Evolutionary conservation across 2,888 invertebrate genomes (phyloP).

Genomic region (Agrochola litura): DNA sequence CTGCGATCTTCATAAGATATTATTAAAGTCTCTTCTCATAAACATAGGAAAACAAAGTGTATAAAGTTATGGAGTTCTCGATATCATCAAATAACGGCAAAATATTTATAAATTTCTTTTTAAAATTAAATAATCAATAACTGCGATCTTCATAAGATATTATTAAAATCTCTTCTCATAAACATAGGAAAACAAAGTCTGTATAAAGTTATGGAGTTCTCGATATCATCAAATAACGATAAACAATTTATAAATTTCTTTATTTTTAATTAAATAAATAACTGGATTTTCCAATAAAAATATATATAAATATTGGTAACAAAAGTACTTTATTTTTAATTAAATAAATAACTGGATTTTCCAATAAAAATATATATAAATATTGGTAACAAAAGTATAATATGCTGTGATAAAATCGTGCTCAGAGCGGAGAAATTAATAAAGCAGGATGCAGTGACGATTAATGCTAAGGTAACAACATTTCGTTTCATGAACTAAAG

Average conservation of each 20-base stretch:
- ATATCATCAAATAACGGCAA: background rate
- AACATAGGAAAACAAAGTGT: background rate
- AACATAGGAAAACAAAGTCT: background rate
- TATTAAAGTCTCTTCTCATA: background rate
- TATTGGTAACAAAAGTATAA: background rate
- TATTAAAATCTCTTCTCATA: background rate
- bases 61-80: background rate
- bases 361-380: background rate
- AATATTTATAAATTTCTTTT: background rate
- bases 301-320: background rate
- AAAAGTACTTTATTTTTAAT: too few species aligned
- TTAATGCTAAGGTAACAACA: constrained; percentile 14
- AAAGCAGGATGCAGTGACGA: constrained; percentile 20
- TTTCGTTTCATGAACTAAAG: constrained; percentile 27
- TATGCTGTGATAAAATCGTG: background rate
- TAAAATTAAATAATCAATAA: background rate
- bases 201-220: background rate
- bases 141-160: background rate
- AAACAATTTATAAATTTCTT: background rate
- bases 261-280: background rate
- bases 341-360: background rate
- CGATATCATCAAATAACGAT: background rate
- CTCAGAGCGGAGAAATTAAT: background rate
- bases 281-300: background rate
- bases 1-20: background rate